phyloP scores from a whole-genome alignment of 2,797 vertebrate species.

The Anabacerthia variegaticeps region DNA sequence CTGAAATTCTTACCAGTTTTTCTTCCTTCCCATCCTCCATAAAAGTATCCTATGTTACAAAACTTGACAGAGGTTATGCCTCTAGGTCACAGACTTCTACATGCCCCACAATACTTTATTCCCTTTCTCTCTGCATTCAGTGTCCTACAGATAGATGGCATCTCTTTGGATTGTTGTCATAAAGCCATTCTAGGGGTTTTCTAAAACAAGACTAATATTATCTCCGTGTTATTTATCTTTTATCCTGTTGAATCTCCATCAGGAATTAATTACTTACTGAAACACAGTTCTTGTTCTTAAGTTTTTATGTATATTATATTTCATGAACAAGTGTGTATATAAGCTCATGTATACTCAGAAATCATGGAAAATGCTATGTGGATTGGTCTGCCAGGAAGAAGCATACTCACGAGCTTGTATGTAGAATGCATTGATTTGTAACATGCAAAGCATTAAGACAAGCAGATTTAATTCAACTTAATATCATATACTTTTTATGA shows the following conservation, averaged over 20 bases:
- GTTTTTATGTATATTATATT: not conserved
- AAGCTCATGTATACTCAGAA: not conserved
- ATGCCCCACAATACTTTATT: fast-evolving
- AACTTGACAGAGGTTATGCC: not conserved
- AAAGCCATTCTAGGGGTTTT: not conserved
- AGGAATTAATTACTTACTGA: not conserved
- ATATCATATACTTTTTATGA: not conserved
- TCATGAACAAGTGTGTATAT: not conserved
- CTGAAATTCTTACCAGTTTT: not conserved
- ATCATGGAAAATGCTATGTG: not conserved
- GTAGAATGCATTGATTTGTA: not conserved
- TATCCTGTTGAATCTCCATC: not conserved
- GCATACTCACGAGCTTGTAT: not conserved
- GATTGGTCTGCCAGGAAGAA: not conserved
- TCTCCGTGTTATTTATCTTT: not conserved
- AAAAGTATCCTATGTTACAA: not conserved
- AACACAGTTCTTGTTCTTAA: not conserved
- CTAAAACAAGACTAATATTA: not conserved
- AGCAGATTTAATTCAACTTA: not conserved
- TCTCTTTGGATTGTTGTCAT: not conserved
- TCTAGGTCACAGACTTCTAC: not conserved
- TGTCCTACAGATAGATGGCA: not conserved
- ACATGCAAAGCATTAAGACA: not conserved
- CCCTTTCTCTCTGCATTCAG: not conserved
- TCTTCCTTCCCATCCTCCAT: not conserved